These are phyloP conservation scores for Drosophila guanche DNA, from an alignment of 1,140 invertebrate species.

Conservation along the genomic window DNA sequence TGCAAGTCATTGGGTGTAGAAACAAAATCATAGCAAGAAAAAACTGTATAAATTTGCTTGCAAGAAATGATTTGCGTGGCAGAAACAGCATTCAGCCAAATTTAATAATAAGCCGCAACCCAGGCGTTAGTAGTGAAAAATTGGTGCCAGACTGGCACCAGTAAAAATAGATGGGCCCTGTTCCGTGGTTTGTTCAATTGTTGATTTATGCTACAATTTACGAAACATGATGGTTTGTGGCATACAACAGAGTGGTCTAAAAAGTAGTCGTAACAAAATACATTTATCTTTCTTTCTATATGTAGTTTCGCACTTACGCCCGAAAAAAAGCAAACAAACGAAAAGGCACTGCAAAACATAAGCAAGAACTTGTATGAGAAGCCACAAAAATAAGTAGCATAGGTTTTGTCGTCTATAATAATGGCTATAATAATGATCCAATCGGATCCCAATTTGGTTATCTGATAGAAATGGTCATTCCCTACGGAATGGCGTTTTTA, in stretches of 20 bases:
- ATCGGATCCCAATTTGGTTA: too few relatives aligned
- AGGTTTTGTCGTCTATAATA: slow-evolving; percentile 53
- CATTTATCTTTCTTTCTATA: slow-evolving; percentile 8
- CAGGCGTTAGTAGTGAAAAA: slow-evolving; percentile 37
- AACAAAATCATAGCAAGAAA: slow-evolving; percentile 24
- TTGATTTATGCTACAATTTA: slow-evolving; percentile 76
- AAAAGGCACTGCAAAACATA: slow-evolving; percentile 37
- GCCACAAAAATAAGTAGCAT: slow-evolving; percentile 56
- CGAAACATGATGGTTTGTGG: slow-evolving; percentile 61
- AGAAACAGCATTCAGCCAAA: slow-evolving; percentile 3
- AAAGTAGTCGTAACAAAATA: slow-evolving; percentile 24
- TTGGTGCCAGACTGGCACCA: slow-evolving; percentile 36
- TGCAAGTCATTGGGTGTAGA: slow-evolving; percentile 28
- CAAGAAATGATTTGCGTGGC: slow-evolving; percentile 24
- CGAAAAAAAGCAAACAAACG: slow-evolving; percentile 10
- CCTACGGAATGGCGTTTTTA: too few relatives aligned
- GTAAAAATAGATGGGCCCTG: slow-evolving; percentile 48
- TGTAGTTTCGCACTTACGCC: slow-evolving; percentile 41
- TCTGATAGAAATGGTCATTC: too few relatives aligned
- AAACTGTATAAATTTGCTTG: slow-evolving; percentile 9
- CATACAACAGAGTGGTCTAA: slow-evolving; percentile 21
- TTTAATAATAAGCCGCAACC: slow-evolving; percentile 57
- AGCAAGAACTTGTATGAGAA: slow-evolving; percentile 11
- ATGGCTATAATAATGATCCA: too few relatives aligned
- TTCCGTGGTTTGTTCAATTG: slow-evolving; percentile 54